Conservation (phyloP, 2,113 vertebrate species). For the Eptesicus fuscus region DNA sequence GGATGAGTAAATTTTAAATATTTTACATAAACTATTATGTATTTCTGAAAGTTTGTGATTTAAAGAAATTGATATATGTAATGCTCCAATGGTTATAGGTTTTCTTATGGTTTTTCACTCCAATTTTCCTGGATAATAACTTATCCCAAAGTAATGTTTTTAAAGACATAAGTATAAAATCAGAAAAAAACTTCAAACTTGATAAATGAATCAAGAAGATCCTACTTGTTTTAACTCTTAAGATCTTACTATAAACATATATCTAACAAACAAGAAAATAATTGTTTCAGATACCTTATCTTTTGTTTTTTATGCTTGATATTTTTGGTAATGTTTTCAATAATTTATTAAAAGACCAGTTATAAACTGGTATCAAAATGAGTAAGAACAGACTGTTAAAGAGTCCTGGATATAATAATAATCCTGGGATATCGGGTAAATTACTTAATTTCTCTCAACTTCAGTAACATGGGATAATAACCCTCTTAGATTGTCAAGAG, state of each 20-base stretch:
- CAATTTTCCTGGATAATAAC: background rate
- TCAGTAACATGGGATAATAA: background rate
- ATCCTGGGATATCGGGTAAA: background rate
- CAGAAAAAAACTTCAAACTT: conserved; percentile 8
- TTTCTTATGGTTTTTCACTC: background rate
- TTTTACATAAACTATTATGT: background rate
- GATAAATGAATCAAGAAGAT: background rate
- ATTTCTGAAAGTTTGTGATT: background rate
- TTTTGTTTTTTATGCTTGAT: background rate
- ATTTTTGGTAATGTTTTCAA: background rate
- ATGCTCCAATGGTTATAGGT: background rate
- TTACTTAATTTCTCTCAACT: background rate
- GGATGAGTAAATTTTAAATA: background rate
- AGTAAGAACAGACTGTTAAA: background rate
- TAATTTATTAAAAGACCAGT: background rate
- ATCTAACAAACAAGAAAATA: background rate
- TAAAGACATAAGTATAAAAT: background rate
- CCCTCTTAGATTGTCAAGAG: background rate
- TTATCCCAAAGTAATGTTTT: background rate
- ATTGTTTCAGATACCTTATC: background rate
- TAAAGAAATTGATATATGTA: background rate
- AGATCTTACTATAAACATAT: background rate
- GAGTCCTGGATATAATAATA: background rate
- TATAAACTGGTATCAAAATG: background rate
- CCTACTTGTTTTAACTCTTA: background rate